Evolutionary conservation across 2,888 invertebrate genomes (phyloP), one percentile per base, ranked within the genome.

Genomic region (Branchellion lobata): DNA sequence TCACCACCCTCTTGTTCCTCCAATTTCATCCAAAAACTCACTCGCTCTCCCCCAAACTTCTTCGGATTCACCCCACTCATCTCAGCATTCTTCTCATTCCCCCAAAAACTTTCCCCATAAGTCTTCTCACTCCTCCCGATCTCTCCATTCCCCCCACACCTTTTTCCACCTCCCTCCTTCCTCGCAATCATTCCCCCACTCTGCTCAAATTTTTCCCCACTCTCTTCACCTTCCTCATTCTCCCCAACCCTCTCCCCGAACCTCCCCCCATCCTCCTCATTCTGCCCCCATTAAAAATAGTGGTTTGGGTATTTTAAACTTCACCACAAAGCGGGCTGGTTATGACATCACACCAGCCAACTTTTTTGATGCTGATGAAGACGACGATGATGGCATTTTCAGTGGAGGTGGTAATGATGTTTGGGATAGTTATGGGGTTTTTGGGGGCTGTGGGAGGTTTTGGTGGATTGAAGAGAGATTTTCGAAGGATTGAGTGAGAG

Each of bases 261-360:
- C 40, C 40, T 14, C 5, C 40, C 24, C 61, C 24, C 21, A 5
- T 57, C 24, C n/a, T 18, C 61, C 61, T 5, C 5, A n/a, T 3
- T 3, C 61, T 5, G n/a, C 24, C 61, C 8, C 61, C 24, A 18
- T 47, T 14, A 83, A 87, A 1, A 85, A 86, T 79, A 87, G 87
- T 80, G 88, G 88, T 14, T 84, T 83, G 21, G 88, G 88, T 24
- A 88, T 88, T 57, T 84, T 94, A 78, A 94, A 94, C 87, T 93
- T 94, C 88, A 92, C 92, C 33, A 92, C 94, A 0, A 92, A 93
- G 82, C 94, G 94, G 86, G 94, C 94, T 0, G 94, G 94, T 0
- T 92, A 92, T 85, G 94, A 94, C 86, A 93, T 94, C 79, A 94
- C 94, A 0, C 94, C 94, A 0, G 90, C 93, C 82, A 94, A 94